Percentiles rank a stretch among this genome's conserved stretches.
These are phyloP conservation scores for Drosophila siamana DNA, from an alignment of 2,888 invertebrate species.

Conservation along the genomic window DNA sequence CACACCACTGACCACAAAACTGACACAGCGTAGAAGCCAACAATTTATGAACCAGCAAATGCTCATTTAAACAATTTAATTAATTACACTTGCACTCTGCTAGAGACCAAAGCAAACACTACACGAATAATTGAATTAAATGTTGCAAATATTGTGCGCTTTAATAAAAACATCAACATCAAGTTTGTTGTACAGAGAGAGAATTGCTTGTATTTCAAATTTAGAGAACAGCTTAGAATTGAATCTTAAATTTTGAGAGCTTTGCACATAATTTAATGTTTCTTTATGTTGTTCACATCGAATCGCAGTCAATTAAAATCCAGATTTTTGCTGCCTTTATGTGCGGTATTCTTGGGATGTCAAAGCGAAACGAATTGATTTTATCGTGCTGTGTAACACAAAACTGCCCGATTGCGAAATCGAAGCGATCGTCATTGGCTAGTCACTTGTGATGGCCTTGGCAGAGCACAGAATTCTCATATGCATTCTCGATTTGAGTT, in stretches of 20 bases:
- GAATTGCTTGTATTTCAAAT: slow-evolving; percentile 7
- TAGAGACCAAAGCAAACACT: background rate
- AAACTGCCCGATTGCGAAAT: slow-evolving; percentile 33
- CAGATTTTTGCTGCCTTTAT: background rate
- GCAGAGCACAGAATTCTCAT: slow-evolving; percentile 53
- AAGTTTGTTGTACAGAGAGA: background rate
- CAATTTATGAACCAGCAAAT: slow-evolving; percentile 29
- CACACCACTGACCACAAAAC: slow-evolving; percentile 22
- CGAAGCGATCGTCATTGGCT: slow-evolving; percentile 42
- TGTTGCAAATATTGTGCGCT: background rate
- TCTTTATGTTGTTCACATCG: too few relatives aligned
- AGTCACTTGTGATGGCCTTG: slow-evolving; percentile 55
- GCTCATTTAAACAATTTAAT: slow-evolving; percentile 29
- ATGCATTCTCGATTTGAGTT: slow-evolving; percentile 41
- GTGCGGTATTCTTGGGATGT: background rate
- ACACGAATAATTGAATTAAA: slow-evolving; percentile 5
- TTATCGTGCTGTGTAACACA: background rate
- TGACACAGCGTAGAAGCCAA: slow-evolving; percentile 3
- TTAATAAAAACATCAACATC: slow-evolving; percentile 21
- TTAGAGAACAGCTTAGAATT: background rate
- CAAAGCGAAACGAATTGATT: background rate
- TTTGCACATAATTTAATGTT: too few relatives aligned
- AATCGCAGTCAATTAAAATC: too few relatives aligned
- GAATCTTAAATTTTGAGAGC: background rate
- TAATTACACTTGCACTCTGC: slow-evolving; percentile 7